Base-by-base conservation (phyloP, 2,113 vertebrate species). In the Apodemus sylvaticus region DNA sequence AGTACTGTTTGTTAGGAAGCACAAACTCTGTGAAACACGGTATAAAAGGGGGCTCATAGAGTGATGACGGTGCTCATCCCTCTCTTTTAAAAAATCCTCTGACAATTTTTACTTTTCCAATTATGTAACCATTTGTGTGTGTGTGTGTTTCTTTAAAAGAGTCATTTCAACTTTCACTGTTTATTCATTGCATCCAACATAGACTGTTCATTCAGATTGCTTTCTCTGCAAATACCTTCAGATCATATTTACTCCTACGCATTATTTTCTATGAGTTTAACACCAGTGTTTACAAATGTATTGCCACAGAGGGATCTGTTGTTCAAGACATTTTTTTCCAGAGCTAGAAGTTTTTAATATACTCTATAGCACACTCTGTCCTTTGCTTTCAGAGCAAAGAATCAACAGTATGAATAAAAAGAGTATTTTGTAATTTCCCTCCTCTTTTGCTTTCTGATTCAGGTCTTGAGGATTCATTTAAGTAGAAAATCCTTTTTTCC, bases 41-140 rank as follows among this genome's bases (percentile, higher is more conserved):
- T 39, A 71, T 74, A 45, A 90, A 91, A 76, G n/a, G 70, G 29
- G 29, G 24, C 24, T 91, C n/a, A 51, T 66, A 78, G 79, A 55
- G 14, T 10, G 10, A 94, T n/a, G 93, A 66, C 42, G 48, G 34
- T 64, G 92, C 39, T 79, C 29, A 55, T 58, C 6, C 64, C 24
- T 64, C 31, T 87, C 88, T 82, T 93, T 73, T 7, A 7, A 70
- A n/a, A 60, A 58, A 58, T 94, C 14, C 5, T 95, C 76, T 51
- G 95, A 29, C 91, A 74, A 94, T 88, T 95, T 82, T 88, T 94
- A 71, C 60, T 81, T 97, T 94, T 93, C 20, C 48, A 97, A 55
- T 82, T 92, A 24, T 71, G 8, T 88, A 68, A 95, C 31, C 11
- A 24, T 83, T 22, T 89, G 82, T 81, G 5, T 93, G 10, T 89